These are phyloP conservation scores for Ianthella basta DNA, from an alignment of 37 sponge, comb jelly and placozoan species.

Conservation along the genomic window DNA sequence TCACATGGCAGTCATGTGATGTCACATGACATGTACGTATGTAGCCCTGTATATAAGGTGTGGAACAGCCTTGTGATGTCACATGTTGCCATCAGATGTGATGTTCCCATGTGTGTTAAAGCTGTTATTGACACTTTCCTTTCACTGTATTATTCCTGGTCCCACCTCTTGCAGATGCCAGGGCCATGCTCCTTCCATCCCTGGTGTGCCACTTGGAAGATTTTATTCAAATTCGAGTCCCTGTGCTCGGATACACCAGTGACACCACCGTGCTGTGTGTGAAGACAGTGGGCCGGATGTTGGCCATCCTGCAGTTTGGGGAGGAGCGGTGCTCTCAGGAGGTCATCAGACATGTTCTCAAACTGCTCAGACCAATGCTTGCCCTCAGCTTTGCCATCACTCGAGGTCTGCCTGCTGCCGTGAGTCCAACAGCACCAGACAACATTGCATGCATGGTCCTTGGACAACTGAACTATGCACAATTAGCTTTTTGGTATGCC, in stretches of 20 bases:
- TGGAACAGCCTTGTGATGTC: neutral
- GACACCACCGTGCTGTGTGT: constrained; percentile 7
- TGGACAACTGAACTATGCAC: no score
- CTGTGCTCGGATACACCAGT: neutral
- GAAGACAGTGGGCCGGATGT: neutral
- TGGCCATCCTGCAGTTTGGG: constrained; percentile 3
- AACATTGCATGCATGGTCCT: no score
- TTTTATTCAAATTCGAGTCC: neutral
- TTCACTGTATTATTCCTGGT: neutral
- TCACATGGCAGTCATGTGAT: neutral
- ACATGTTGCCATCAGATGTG: no score
- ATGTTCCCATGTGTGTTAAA: no score
- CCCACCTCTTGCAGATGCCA: constrained; percentile 20
- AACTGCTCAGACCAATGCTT: constrained; percentile 8
- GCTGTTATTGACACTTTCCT: neutral
- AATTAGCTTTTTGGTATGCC: no score
- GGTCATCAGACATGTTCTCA: neutral
- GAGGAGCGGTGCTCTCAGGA: neutral
- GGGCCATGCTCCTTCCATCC: constrained; percentile 36
- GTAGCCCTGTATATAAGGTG: neutral
- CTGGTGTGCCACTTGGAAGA: constrained; percentile 41
- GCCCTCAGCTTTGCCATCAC: neutral
- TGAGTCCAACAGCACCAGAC: neutral
- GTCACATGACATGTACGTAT: neutral
- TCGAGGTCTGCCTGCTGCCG: neutral